Evolutionary conservation across 2,888 invertebrate species (phyloP), one percentile per base, ranked within the genome.

Genomic region (Amorpha juglandis): DNA sequence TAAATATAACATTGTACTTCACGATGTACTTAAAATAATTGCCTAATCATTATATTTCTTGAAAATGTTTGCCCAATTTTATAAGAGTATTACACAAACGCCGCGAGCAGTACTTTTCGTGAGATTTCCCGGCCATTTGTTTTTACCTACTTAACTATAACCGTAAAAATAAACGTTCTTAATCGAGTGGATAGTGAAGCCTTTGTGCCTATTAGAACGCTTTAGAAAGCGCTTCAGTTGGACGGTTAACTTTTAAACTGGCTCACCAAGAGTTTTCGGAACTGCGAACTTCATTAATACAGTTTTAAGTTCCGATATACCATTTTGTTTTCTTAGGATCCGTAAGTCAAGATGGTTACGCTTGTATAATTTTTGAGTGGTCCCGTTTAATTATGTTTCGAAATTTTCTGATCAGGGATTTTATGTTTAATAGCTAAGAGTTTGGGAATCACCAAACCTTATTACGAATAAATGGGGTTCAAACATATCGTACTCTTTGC

Each of bases 301-400:
- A 42, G 42, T 58, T 58, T 55, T 42, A 6, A 58, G 42, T 58
- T 58, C 9, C 19, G 58, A 53, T 53, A 19, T 12, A 12, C 12
- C 42, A 12, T 58, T 58, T 58, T 58, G 58, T 42, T 58, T 58
- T 33, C 19, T 58, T 42, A 58, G 12, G 42, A 58, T 42, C 19
- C 19, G 19, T 42, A 12, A 38, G 9, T 11, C 12, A 35, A 53
- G 33, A 7, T n/a, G 14, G 53, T 33, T n/a, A 14, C 52, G 27
- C n/a, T 53, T 53, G 33, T 14, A 8, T 53, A 33, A 33, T 33
- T 35, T 58, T 42, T 16, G 33, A 16, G 53, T 16, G 19, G 12
- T 6, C 7, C n/a, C 14, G 0, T 6, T 14, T 1, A 1, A 1
- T n/a, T 14, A 33, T 19, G 16, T 50, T 50, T 2, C 3, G n/a